Evolutionary conservation across 2,113 vertebrate species (phyloP).

Genomic region (Hylia prasina): DNA sequence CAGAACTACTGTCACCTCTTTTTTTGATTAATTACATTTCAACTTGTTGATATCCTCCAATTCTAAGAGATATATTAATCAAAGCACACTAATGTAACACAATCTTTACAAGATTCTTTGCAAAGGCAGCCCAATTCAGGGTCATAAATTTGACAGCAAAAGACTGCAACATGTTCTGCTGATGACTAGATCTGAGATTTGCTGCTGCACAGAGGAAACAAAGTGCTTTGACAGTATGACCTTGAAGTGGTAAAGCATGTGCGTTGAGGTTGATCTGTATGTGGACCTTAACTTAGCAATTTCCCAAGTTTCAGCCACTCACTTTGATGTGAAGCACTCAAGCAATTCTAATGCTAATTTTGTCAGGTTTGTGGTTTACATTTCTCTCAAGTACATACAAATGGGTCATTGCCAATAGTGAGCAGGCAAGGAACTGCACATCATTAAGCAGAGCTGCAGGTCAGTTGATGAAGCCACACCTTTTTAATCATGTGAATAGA

Average conservation of each 20-base stretch:
- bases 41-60: neutral
- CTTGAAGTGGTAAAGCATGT: conserved; percentile 7
- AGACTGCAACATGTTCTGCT: neutral
- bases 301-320: conserved; percentile 10
- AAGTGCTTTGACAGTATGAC: neutral
- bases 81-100: neutral
- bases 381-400: conserved; percentile 15
- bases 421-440: conserved; percentile 38
- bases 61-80: neutral
- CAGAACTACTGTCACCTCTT: neutral
- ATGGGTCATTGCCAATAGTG: neutral
- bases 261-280: neutral
- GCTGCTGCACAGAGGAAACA: neutral
- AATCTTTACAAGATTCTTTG: neutral
- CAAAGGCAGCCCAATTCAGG: neutral
- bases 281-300: neutral
- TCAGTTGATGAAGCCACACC: neutral
- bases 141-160: neutral
- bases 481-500: neutral
- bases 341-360: conserved; percentile 48
- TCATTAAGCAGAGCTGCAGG: conserved; percentile 26
- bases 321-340: conserved; percentile 30
- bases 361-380: neutral
- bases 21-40: neutral
- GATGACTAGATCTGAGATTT: neutral